Evolutionary conservation across 2,797 vertebrate genomes (phyloP).

Genomic region (Anableps anableps): DNA sequence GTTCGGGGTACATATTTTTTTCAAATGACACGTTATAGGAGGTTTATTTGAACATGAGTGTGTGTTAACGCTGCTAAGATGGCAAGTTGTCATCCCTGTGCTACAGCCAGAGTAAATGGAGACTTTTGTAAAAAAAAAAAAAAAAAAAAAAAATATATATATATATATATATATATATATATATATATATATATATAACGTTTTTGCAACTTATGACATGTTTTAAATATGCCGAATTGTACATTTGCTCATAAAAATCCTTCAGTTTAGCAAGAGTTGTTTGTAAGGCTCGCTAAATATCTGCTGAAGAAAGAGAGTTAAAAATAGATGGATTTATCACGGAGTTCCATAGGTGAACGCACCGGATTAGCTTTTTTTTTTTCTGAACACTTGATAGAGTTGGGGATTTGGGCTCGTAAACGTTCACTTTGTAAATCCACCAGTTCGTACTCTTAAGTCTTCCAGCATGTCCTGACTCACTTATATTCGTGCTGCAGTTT

Average conservation of each 20-base stretch:
- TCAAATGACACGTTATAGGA: neutral
- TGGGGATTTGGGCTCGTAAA: conserved; percentile 28
- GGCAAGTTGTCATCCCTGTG: neutral
- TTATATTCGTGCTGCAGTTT: neutral
- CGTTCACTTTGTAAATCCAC: neutral
- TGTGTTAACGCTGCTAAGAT: neutral
- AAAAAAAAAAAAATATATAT: no score
- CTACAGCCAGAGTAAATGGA: neutral
- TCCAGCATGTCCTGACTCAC: neutral
- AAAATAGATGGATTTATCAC: conserved; percentile 1
- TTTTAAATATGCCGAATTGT: conserved; percentile 46
- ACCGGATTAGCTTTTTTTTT: conserved; percentile 25
- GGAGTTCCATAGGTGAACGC: conserved; percentile 26
- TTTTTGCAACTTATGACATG: rapidly evolving
- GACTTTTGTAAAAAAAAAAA: conserved; percentile 28
- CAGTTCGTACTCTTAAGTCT: neutral
- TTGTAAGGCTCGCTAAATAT: rapidly evolving
- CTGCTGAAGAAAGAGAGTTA: neutral
- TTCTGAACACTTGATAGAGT: conserved; percentile 37
- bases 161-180: no score
- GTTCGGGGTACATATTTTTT: conserved; percentile 17
- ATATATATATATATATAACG: no score
- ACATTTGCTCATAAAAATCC: rapidly evolving
- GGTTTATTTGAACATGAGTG: conserved; percentile 27
- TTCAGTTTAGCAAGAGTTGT: rapidly evolving